Evolutionary conservation across 2,888 invertebrate species (phyloP), one percentile per base, ranked within the genome.

Genomic region (Fragum fragum): DNA sequence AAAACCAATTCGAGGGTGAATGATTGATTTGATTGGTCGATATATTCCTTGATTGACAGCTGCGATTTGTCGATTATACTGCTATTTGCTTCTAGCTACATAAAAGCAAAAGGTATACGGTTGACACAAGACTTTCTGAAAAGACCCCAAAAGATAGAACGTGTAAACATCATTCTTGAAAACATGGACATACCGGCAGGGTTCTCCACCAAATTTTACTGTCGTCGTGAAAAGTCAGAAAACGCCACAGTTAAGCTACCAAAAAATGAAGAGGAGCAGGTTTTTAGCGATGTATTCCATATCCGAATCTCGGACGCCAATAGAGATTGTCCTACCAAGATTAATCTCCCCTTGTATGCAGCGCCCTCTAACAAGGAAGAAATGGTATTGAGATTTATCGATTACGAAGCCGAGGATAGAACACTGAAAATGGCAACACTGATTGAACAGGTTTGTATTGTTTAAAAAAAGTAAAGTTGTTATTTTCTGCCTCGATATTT

Each of bases 201-300:
- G 32, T 79, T 80, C 47, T 69, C 76, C 1, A 29, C 81, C 14
- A 63, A 26, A 1, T 79, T 85, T 53, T 85, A 85, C 32, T 85
- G 85, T 32, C 76, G 85, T 0, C 42, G 85, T 5, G 85, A 85
- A 63, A 79, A 77, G 52, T 42, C 75, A 7, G 85, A 85, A 69
- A 81, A 85, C 23, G 14, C 81, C 1, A 63, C 82, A 16, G 77
- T 85, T 16, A 16, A 28, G 14, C 23, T 85, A 11, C 47, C 59
- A 16, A 57, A 42, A 6, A 29, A 66, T 42, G 73, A 74, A 9
- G 85, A 85, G 7, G 85, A 85, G 36, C 57, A 61, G 0, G 39
- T 77, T 14, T 74, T 79, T 28, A 82, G 85, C 32, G 85, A 85
- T 32, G 81, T 82, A n/a, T 85, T 77, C 47, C 79, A 85, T 63